Evolutionary conservation across 2,888 invertebrate species (phyloP), one percentile per base, ranked within the genome.

Genomic region (Ichneumon xanthorius): DNA sequence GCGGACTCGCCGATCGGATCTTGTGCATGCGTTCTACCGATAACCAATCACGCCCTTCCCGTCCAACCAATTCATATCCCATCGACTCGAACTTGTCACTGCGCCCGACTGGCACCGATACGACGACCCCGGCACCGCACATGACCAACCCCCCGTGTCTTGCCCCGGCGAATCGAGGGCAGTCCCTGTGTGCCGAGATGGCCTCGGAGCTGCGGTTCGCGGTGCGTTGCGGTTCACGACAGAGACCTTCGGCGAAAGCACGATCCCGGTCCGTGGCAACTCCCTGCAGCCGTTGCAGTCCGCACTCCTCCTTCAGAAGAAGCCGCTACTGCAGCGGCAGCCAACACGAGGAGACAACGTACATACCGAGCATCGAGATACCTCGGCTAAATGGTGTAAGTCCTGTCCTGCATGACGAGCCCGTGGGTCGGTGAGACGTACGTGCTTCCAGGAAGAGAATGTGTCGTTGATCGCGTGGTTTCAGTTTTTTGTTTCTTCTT

Each of bases 111-210:
- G 2, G 4, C 11, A 45, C 45, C 58, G 37, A 33, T 68, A 45
- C 22, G 26, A 80, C 40, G 16, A 61, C 61, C 55, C 53, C 4
- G 14, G 22, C 65, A 40, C 14, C 45, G 14, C 45, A 45, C 45
- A 45, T 4, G 45, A 45, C 45, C 65, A 40, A 22, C 4, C 37
- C 30, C 19, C 30, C 40, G 14, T 14, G 3, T 45, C 45, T 65
- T 53, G 33, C 65, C 53, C 45, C 61, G 75, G 37, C 67, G 65
- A 75, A 73, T 75, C 68, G 75, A 37, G 68, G 87, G 93, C 97
- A 98, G 95, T 98, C 98, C 0, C 94, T 99, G 75, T 99, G 99
- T 94, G 97, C 98, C 61, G 99, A 99, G 95, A 98, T 99, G 98
- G 98, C 96, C 0, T 97, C 98, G 95, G 99, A 99, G 94, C 94